Evolutionary conservation across 2,888 invertebrate species (phyloP).

Genomic region (Drosophila anomalata): DNA sequence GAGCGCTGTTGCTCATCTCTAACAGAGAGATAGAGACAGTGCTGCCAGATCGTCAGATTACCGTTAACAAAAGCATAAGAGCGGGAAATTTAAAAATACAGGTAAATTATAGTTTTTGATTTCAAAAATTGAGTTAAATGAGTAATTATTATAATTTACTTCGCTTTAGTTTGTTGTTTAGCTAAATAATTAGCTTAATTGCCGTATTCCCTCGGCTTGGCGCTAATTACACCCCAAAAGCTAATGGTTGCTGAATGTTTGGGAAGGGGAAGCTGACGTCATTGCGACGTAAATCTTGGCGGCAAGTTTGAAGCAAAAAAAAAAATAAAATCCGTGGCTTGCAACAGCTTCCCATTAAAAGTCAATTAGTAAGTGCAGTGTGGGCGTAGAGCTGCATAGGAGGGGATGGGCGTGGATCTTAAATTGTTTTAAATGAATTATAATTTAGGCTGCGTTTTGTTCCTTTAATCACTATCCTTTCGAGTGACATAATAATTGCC

Average conservation of each 20-base stretch:
- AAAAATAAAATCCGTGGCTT: slow-evolving; percentile 7
- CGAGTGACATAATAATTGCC: slow-evolving; percentile 28
- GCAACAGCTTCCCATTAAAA: slow-evolving; percentile 42
- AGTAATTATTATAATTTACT: background rate
- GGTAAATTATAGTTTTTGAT: no score
- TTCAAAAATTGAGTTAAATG: no score
- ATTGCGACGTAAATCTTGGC: background rate
- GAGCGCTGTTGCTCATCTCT: no score
- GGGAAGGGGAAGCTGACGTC: slow-evolving; percentile 18
- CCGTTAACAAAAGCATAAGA: no score
- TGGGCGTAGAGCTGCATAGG: background rate
- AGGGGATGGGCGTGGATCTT: background rate
- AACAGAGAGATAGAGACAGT: no score
- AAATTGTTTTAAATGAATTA: background rate
- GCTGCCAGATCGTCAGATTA: no score
- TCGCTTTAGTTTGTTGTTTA: background rate
- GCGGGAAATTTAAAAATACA: no score
- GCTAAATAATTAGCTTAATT: slow-evolving; percentile 17
- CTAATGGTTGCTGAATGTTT: slow-evolving; percentile 11
- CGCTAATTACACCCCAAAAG: slow-evolving; percentile 24
- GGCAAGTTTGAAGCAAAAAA: background rate
- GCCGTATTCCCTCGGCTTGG: background rate
- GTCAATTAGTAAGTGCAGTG: slow-evolving; percentile 23
- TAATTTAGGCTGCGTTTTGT: slow-evolving; percentile 2
- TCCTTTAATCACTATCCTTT: slow-evolving; percentile 24